Percentiles rank a stretch among this genome's conserved stretches.
Conservation (phyloP, 2,797 vertebrate genomes). For the Melopsittacus undulatus region DNA sequence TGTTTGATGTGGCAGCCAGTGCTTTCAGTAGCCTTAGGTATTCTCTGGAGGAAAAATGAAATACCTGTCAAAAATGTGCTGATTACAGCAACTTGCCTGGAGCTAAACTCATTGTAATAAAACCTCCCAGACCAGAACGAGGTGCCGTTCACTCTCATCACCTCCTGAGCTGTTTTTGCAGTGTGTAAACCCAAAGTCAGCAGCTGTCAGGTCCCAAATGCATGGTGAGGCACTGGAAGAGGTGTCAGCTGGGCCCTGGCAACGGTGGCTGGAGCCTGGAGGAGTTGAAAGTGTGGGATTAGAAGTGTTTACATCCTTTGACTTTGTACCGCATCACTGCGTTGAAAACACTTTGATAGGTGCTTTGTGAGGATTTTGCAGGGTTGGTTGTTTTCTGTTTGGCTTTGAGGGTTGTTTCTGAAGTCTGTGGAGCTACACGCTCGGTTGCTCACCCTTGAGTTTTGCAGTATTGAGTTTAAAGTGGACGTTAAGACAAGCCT, state of each 20-base stretch:
- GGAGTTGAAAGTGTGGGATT: conserved; percentile 83
- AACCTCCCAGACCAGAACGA: conserved; percentile 47
- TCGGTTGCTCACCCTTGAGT: conserved; percentile 60
- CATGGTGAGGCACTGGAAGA: conserved; percentile 67
- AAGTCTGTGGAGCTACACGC: conserved; percentile 67
- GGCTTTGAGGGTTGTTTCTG: conserved; percentile 11
- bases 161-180: conserved; percentile 56
- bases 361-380: conserved; percentile 72
- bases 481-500: not conserved
- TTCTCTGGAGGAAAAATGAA: not conserved
- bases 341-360: conserved; percentile 80
- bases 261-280: conserved; percentile 77
- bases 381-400: conserved; percentile 9
- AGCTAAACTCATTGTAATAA: conserved; percentile 60
- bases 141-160: conserved; percentile 33
- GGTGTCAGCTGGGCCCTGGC: conserved; percentile 71
- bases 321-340: conserved; percentile 77
- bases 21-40: conserved; percentile 17
- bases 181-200: conserved; percentile 66
- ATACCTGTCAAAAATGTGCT: conserved; percentile 61
- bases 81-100: conserved; percentile 44
- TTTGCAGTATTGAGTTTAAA: conserved; percentile 49
- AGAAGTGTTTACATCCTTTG: conserved; percentile 84
- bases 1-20: not conserved
- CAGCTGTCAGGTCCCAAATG: conserved; percentile 74